A percentile compares a stretch with the other conserved stretches of the same genome.
These are phyloP conservation scores for Nomada goodeniana DNA, from an alignment of 2,888 invertebrate genomes.

Conservation along the genomic window DNA sequence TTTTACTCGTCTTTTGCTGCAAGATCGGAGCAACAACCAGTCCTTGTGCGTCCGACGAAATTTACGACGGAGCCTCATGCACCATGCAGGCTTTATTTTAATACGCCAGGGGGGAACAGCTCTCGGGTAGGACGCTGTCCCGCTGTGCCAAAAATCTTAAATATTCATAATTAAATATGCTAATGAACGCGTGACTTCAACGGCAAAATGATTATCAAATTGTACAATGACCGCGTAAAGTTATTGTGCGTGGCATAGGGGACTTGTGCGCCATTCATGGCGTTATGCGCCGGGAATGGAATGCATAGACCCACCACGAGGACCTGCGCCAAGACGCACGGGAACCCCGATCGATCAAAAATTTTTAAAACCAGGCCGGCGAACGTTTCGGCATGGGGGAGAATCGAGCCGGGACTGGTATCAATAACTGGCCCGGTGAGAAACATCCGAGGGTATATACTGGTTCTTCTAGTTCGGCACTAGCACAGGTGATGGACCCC, in stretches of 20 bases:
- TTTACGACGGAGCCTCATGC: conserved; percentile 79
- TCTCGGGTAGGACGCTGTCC: conserved; percentile 73
- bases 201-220: conserved; percentile 82
- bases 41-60: conserved; percentile 78
- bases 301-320: conserved; percentile 58
- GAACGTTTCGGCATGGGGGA: conserved; percentile 34
- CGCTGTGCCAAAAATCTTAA: conserved; percentile 82
- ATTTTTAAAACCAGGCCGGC: conserved; percentile 47
- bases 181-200: conserved; percentile 82
- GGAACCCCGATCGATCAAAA: conserved; percentile 55
- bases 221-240: conserved; percentile 78
- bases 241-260: conserved; percentile 65
- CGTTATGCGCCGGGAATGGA: conserved; percentile 33
- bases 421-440: conserved; percentile 40
- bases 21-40: conserved; percentile 79
- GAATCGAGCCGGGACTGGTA: conserved; percentile 25
- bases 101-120: conserved; percentile 71
- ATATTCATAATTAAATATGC: conserved; percentile 84
- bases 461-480: neutral
- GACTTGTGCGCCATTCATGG: neutral
- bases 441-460: neutral
- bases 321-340: conserved; percentile 19
- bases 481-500: neutral
- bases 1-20: conserved; percentile 75
- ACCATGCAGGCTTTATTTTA: conserved; percentile 81